A percentile compares a stretch with the other conserved stretches of the same genome.
Conservation (phyloP, 2,797 vertebrate species). For the Parambassis ranga region DNA sequence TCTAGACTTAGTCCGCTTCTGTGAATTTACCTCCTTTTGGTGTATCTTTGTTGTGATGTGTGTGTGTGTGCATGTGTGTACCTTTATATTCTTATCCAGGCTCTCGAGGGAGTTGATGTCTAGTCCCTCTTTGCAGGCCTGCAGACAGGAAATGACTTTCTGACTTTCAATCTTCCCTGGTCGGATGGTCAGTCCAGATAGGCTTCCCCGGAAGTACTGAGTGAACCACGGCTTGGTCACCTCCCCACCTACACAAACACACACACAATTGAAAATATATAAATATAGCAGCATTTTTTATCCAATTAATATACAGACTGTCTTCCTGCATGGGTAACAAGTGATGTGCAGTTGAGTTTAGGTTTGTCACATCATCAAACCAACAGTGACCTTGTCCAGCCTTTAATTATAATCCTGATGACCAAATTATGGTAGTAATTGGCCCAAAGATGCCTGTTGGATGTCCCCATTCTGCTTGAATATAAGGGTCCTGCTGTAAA, state of each 20-base stretch:
- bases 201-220: slow-evolving; percentile 94
- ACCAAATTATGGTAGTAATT: slow-evolving; percentile 23
- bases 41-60: background rate
- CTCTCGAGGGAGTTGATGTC: slow-evolving; percentile 95
- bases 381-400: background rate
- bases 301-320: no score
- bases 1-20: background rate
- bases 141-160: slow-evolving; percentile 97
- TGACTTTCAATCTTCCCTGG: slow-evolving; percentile 95
- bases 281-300: no score
- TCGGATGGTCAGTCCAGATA: slow-evolving; percentile 94
- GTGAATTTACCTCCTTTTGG: background rate
- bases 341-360: no score
- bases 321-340: no score
- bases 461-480: slow-evolving; percentile 1
- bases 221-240: slow-evolving; percentile 92
- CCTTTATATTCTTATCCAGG: slow-evolving; percentile 93
- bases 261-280: no score
- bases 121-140: slow-evolving; percentile 96
- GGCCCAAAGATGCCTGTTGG: slow-evolving; percentile 11
- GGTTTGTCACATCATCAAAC: no score
- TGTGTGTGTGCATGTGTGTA: slow-evolving; percentile 51
- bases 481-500: slow-evolving; percentile 4
- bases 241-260: slow-evolving; percentile 86
- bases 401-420: slow-evolving; percentile 16